phyloP scores from a whole-genome alignment of 2,888 invertebrate species.

The Eumerus sabulonum region DNA sequence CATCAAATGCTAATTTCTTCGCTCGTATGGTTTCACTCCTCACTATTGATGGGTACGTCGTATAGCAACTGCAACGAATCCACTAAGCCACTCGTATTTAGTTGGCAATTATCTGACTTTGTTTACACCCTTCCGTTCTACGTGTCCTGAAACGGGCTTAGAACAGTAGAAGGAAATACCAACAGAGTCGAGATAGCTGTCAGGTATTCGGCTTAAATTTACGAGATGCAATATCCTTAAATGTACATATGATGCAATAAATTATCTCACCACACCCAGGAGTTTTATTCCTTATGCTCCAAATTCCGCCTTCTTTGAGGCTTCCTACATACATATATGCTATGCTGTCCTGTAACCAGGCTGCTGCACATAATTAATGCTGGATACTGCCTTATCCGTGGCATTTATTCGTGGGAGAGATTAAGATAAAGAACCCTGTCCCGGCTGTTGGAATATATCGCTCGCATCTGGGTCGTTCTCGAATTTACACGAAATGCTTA shows the following conservation, averaged over 20 bases:
- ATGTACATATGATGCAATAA: slow-evolving; percentile 41
- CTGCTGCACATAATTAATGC: slow-evolving; percentile 41
- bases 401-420: too few relatives aligned
- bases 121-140: neutral
- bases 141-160: slow-evolving; percentile 33
- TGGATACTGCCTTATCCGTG: slow-evolving; percentile 20
- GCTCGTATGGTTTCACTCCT: slow-evolving; percentile 18
- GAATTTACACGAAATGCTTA: slow-evolving; percentile 15
- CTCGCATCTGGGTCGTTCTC: neutral
- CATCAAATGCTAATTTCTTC: slow-evolving; percentile 45
- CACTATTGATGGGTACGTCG: slow-evolving; percentile 1
- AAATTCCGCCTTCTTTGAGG: slow-evolving; percentile 1
- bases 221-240: slow-evolving; percentile 49
- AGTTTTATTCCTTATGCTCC: slow-evolving; percentile 4
- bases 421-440: slow-evolving; percentile 26
- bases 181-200: slow-evolving; percentile 12
- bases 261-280: slow-evolving; percentile 39
- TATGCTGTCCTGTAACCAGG: neutral
- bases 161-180: slow-evolving; percentile 24
- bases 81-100: slow-evolving; percentile 16
- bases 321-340: slow-evolving; percentile 10
- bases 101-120: slow-evolving; percentile 33
- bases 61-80: neutral
- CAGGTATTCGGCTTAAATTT: slow-evolving; percentile 29
- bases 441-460: slow-evolving; percentile 10